Conservation (phyloP, 2,797 vertebrate species). For the Chaetophractus vellerosus region DNA sequence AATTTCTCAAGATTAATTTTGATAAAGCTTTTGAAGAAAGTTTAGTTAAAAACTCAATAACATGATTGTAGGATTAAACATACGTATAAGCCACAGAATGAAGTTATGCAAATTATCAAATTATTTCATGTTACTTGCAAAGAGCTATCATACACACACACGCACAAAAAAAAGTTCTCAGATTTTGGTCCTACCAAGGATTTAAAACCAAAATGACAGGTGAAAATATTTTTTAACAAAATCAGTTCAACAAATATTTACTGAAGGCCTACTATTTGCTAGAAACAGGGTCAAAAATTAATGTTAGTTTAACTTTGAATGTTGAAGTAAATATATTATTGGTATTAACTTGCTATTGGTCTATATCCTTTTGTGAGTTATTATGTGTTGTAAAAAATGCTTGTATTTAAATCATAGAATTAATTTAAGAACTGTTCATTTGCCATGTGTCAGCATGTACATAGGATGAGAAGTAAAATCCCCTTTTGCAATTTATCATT, state of each 20-base stretch:
- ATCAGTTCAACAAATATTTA: background rate
- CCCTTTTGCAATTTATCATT: background rate
- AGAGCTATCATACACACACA: background rate
- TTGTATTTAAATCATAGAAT: background rate
- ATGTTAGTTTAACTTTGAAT: background rate
- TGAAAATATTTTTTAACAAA: constrained; percentile 13
- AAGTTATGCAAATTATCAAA: background rate
- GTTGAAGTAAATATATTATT: background rate
- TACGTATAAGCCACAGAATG: background rate
- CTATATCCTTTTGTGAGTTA: background rate
- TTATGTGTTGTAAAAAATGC: background rate
- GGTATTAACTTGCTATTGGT: background rate
- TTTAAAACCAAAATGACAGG: background rate
- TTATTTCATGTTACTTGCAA: background rate
- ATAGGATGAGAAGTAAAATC: constrained; percentile 11
- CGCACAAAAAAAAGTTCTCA: background rate
- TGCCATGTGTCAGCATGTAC: background rate
- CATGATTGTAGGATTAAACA: background rate
- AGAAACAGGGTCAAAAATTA: background rate
- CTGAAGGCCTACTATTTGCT: background rate
- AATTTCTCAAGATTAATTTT: constrained; percentile 20
- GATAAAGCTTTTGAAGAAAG: background rate
- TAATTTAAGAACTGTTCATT: background rate
- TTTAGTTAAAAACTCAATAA: background rate
- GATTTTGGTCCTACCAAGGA: constrained; percentile 16